Percentiles rank a stretch among this genome's conserved stretches.
Conservation (phyloP, 2,113 vertebrate genomes). For the Bujurquina vittata region DNA sequence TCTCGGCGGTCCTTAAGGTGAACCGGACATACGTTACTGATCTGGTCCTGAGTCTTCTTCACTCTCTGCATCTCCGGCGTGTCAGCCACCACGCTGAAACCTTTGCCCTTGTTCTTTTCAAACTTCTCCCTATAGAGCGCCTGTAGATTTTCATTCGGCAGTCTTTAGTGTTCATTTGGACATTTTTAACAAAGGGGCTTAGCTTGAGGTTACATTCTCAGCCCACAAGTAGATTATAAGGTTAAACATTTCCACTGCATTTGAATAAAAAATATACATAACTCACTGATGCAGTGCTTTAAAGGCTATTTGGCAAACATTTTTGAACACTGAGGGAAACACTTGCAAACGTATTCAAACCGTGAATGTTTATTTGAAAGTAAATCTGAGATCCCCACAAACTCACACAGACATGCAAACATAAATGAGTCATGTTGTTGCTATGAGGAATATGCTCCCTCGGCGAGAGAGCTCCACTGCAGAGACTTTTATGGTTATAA, state of each 20-base stretch:
- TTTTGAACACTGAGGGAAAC: background rate
- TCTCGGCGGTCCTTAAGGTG: background rate
- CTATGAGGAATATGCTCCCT: slow-evolving; percentile 68
- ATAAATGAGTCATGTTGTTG: slow-evolving; percentile 66
- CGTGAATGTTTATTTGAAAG: slow-evolving; percentile 49
- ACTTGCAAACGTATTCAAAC: background rate
- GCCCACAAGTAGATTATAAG: background rate
- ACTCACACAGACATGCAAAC: slow-evolving; percentile 34
- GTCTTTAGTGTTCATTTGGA: background rate
- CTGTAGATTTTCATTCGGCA: slow-evolving; percentile 68
- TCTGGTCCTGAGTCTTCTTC: slow-evolving; percentile 95
- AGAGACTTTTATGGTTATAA: slow-evolving; percentile 80
- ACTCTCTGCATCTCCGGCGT: slow-evolving; percentile 93
- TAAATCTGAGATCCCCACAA: slow-evolving; percentile 33
- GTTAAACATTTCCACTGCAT: background rate
- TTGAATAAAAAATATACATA: background rate
- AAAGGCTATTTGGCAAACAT: background rate
- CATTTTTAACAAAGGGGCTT: background rate
- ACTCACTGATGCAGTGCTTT: background rate
- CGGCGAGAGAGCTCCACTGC: slow-evolving; percentile 39
- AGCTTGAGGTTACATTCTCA: background rate
- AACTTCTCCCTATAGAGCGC: slow-evolving; percentile 97
- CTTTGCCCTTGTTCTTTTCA: slow-evolving; percentile 94
- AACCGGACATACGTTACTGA: slow-evolving; percentile 87
- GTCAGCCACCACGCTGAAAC: slow-evolving; percentile 91